Evolutionary conservation across 2,797 vertebrate genomes (phyloP).

Genomic region (Cebuella pygmaea): DNA sequence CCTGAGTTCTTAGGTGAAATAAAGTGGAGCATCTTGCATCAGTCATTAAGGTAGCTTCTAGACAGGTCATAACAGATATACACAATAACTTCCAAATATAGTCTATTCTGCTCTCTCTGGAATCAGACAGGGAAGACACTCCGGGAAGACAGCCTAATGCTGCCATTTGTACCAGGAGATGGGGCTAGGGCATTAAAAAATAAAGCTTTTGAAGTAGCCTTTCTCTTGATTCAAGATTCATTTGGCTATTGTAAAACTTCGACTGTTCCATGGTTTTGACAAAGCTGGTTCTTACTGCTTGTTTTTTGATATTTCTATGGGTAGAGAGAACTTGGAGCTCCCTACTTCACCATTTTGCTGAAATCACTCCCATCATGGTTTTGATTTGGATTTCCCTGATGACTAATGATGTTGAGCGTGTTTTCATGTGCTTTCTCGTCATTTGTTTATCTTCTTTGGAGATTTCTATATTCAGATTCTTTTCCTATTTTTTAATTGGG

Average conservation of each 20-base stretch:
- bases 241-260: background rate
- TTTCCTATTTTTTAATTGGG: background rate
- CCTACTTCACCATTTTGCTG: background rate
- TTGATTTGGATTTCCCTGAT: background rate
- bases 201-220: background rate
- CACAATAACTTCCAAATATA: background rate
- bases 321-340: background rate
- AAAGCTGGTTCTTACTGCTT: background rate
- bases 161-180: background rate
- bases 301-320: background rate
- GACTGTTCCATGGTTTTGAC: background rate
- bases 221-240: background rate
- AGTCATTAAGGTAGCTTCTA: background rate
- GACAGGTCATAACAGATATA: background rate
- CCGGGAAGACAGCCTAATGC: background rate
- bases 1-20: background rate
- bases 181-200: background rate
- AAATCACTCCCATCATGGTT: background rate
- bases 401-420: background rate
- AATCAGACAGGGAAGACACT: background rate
- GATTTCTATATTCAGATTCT: background rate
- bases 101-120: background rate
- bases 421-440: background rate
- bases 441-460: background rate
- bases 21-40: background rate